A percentile compares a stretch with the other conserved stretches of the same genome.
Conservation (phyloP, 2,888 invertebrate genomes). For the Sarcophaga caerulescens region DNA sequence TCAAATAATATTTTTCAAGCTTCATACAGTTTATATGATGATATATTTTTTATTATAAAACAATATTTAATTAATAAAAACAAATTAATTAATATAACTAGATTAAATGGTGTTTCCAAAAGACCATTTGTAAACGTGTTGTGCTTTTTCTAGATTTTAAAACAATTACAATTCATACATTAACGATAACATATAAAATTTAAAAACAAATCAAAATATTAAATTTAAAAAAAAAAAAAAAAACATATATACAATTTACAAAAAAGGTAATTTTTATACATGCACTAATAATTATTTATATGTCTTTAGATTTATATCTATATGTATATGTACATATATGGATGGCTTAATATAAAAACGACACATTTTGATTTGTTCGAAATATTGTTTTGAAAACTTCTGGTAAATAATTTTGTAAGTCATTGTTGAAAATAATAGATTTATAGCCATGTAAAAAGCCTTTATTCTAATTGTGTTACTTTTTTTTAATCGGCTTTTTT, state of each 20-base stretch:
- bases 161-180: constrained; percentile 72
- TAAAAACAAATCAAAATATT: constrained; percentile 60
- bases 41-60: constrained; percentile 34
- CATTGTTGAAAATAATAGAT: too few species aligned
- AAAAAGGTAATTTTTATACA: constrained; percentile 74
- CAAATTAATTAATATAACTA: constrained; percentile 43
- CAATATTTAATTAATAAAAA: constrained; percentile 36
- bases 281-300: constrained; percentile 75
- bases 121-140: constrained; percentile 80
- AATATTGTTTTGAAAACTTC: too few species aligned
- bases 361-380: too few species aligned
- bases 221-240: constrained; percentile 44
- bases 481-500: too few species aligned
- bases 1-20: not conserved
- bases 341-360: constrained; percentile 19
- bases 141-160: constrained; percentile 79
- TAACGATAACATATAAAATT: constrained; percentile 64
- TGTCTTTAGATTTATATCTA: constrained; percentile 72
- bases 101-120: constrained; percentile 78
- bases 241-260: constrained; percentile 71
- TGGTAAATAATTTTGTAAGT: too few species aligned
- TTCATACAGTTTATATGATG: not conserved
- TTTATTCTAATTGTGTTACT: too few species aligned
- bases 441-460: too few species aligned
- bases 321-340: constrained; percentile 25